phyloP scores from a whole-genome alignment of 2,113 vertebrate genomes.

The Alces alces region DNA sequence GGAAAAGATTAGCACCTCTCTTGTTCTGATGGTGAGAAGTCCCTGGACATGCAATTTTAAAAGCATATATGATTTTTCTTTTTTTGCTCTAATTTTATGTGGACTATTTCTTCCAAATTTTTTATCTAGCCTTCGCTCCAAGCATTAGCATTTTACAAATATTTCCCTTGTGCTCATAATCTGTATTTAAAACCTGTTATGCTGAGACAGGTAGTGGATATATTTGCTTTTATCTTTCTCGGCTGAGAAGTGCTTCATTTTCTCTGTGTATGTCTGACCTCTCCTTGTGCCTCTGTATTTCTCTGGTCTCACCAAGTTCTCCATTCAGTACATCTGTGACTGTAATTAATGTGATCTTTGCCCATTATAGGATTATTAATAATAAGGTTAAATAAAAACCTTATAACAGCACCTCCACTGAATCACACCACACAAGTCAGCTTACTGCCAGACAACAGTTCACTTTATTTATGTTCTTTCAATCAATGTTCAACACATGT shows the following conservation, averaged over 20 bases:
- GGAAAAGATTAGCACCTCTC: background rate
- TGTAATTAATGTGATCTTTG: background rate
- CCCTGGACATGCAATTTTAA: background rate
- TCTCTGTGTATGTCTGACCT: background rate
- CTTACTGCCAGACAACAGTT: background rate
- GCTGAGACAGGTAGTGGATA: background rate
- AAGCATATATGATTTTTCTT: background rate
- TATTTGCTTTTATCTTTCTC: conserved; percentile 41
- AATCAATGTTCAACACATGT: background rate
- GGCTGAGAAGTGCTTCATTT: conserved; percentile 36
- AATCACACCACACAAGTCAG: background rate
- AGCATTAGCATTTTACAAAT: background rate
- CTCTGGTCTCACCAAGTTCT: conserved; percentile 12
- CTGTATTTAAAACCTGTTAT: background rate
- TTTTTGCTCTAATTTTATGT: background rate
- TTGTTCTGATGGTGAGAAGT: background rate
- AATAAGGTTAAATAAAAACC: conserved; percentile 18
- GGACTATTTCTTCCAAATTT: background rate
- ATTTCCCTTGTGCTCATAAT: background rate
- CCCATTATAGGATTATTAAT: background rate
- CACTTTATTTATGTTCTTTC: background rate
- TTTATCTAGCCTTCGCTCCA: background rate
- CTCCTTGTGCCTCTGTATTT: conserved; percentile 8
- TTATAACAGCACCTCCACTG: background rate
- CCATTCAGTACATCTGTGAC: background rate